Conservation (phyloP, 2,888 invertebrate genomes). For the Tortrix viridana region DNA sequence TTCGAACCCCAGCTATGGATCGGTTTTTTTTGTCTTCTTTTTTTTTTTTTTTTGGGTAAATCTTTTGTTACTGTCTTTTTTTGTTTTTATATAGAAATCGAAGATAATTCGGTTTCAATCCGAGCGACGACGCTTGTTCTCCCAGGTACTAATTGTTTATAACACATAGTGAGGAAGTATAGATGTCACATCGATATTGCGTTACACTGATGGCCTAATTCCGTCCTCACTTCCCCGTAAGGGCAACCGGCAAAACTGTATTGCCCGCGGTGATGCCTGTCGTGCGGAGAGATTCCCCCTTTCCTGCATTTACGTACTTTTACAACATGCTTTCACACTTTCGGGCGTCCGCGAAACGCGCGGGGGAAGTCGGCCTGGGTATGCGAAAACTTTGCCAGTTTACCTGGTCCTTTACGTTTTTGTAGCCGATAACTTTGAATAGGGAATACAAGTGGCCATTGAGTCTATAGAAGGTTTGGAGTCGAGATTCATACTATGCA, state of each 20-base stretch:
- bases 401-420: conserved; percentile 20
- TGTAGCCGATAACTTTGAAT: conserved; percentile 29
- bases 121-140: no score
- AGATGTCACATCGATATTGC: conserved; percentile 41
- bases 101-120: no score
- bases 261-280: conserved; percentile 63
- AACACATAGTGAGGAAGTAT: conserved; percentile 29
- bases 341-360: conserved; percentile 57
- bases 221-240: conserved; percentile 52
- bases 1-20: no score
- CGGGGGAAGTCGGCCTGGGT: conserved; percentile 48
- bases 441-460: conserved; percentile 12
- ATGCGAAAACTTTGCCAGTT: conserved; percentile 56
- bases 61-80: no score
- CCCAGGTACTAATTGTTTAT: no score
- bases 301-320: conserved; percentile 57
- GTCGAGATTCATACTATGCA: no score
- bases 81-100: no score
- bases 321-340: conserved; percentile 77
- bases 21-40: no score
- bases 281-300: conserved; percentile 66
- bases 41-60: no score
- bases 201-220: conserved; percentile 59
- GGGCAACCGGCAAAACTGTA: conserved; percentile 58
- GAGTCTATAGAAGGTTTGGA: not conserved